Evolutionary conservation across 2,113 vertebrate genomes (phyloP).

Genomic region (Gnathonemus longibarbis): DNA sequence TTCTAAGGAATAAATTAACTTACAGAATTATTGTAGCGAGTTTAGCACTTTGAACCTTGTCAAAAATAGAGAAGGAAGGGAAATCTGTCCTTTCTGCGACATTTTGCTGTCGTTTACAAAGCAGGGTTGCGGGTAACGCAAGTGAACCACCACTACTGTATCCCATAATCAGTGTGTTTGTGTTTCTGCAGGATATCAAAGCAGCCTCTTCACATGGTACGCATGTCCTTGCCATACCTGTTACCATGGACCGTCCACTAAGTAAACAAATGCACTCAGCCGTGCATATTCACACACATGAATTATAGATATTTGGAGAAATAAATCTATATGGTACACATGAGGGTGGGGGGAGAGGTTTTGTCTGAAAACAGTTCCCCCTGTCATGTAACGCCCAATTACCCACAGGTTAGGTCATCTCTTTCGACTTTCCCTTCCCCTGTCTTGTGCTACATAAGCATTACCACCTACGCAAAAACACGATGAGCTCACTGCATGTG

Average conservation of each 20-base stretch:
- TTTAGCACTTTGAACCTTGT: background rate
- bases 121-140: background rate
- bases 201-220: background rate
- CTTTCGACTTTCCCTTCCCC: background rate
- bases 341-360: background rate
- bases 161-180: background rate
- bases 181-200: background rate
- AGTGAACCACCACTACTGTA: background rate
- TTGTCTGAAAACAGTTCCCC: background rate
- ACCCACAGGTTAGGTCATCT: background rate
- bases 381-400: background rate
- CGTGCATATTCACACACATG: background rate
- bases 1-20: conserved; percentile 11
- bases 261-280: background rate
- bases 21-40: background rate
- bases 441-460: background rate
- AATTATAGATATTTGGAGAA: background rate
- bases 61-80: background rate
- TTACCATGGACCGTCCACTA: background rate
- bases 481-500: background rate
- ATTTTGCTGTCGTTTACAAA: background rate
- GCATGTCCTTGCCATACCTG: background rate
- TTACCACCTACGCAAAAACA: background rate
- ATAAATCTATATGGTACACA: background rate
- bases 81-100: background rate